Percentiles rank a stretch among this genome's conserved stretches.
These are phyloP conservation scores for Melanaphis sacchari DNA, from an alignment of 1,140 invertebrate species.

Conservation along the genomic window DNA sequence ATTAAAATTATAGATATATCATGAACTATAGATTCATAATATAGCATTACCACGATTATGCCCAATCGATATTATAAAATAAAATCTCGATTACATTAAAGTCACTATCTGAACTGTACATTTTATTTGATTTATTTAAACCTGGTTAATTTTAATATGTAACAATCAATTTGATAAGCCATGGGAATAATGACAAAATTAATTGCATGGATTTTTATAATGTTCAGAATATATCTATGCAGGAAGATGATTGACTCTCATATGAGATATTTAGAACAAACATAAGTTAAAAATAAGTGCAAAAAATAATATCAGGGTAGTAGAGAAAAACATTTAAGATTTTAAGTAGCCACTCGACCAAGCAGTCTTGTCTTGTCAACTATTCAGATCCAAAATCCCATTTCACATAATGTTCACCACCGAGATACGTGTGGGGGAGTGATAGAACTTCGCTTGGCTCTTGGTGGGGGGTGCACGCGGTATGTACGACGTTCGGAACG, in stretches of 20 bases:
- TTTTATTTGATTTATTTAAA: neutral
- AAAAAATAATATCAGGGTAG: neutral
- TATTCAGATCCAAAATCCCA: neutral
- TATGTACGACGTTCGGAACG: neutral
- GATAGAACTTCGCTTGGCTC: neutral
- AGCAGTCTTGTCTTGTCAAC: neutral
- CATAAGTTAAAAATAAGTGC: neutral
- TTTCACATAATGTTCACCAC: neutral
- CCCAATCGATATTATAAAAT: neutral
- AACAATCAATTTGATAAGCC: neutral
- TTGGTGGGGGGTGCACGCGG: neutral
- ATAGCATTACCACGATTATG: neutral
- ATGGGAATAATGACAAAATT: neutral
- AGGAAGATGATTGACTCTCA: neutral
- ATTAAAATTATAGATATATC: neutral
- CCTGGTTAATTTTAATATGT: neutral
- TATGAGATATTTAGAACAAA: neutral
- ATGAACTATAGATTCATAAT: neutral
- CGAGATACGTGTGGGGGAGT: neutral
- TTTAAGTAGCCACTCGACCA: neutral
- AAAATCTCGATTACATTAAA: neutral
- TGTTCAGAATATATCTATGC: neutral
- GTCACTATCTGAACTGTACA: neutral
- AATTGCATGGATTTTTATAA: neutral
- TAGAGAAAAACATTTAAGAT: neutral